These are phyloP conservation scores for Caenorhabditis becei DNA, from an alignment of 2,888 invertebrate species.

Conservation along the genomic window DNA sequence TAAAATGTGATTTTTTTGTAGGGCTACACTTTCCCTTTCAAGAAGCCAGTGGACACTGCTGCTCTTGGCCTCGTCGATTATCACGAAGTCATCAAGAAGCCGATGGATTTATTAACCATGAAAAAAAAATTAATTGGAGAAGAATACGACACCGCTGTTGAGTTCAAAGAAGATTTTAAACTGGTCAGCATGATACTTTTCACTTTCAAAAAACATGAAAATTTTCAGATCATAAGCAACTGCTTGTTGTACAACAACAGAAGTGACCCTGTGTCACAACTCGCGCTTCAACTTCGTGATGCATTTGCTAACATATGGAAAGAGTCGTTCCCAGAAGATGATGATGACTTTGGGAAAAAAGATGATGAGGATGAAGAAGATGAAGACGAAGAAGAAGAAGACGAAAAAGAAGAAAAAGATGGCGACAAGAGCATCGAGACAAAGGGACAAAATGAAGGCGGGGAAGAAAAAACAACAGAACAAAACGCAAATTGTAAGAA, in stretches of 20 bases:
- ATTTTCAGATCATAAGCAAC: conserved; percentile 86
- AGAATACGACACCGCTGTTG: conserved; percentile 90
- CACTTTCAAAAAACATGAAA: background rate
- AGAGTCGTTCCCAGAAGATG: conserved; percentile 22
- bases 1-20: conserved; percentile 9
- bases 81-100: conserved; percentile 96
- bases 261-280: conserved; percentile 64
- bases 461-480: background rate
- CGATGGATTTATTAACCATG: conserved; percentile 98
- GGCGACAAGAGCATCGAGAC: too few species aligned
- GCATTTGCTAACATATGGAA: conserved; percentile 33
- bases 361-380: conserved; percentile 1
- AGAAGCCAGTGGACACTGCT: conserved; percentile 97
- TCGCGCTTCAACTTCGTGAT: conserved; percentile 31
- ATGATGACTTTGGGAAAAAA: conserved; percentile 5
- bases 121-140: conserved; percentile 91
- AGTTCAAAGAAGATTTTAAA: conserved; percentile 88
- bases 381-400: conserved; percentile 1
- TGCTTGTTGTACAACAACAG: conserved; percentile 77
- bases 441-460: background rate
- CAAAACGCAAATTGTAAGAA: background rate
- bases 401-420: conserved; percentile 1
- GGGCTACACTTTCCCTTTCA: conserved; percentile 87
- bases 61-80: conserved; percentile 95
- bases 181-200: too few species aligned